phyloP scores from a whole-genome alignment of 2,888 invertebrate genomes.

The Syrphus vitripennis region DNA sequence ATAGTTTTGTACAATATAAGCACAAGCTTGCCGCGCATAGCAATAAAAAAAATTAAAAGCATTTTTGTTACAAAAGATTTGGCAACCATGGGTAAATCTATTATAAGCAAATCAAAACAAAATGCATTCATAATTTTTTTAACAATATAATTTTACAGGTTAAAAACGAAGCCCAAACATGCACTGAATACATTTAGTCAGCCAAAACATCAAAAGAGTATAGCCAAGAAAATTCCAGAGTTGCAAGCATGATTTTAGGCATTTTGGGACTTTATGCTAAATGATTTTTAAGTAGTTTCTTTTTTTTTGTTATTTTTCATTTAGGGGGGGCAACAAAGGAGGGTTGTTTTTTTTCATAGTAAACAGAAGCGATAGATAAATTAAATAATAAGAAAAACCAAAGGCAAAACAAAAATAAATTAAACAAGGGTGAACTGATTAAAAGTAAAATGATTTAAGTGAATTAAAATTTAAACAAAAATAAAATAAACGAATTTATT shows the following conservation, averaged over 20 bases:
- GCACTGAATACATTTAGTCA: constrained; percentile 32
- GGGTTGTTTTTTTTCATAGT: not conserved
- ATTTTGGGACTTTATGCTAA: constrained; percentile 36
- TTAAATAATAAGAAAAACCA: constrained; percentile 36
- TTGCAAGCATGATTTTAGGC: constrained; percentile 48
- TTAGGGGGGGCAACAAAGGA: constrained; percentile 17
- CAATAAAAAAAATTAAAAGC: constrained; percentile 4
- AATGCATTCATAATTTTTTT: constrained; percentile 18
- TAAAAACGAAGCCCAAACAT: constrained; percentile 32
- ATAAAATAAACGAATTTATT: constrained; percentile 14
- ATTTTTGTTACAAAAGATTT: not conserved
- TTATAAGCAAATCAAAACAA: constrained; percentile 37
- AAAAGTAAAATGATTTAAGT: constrained; percentile 50
- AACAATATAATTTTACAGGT: not conserved
- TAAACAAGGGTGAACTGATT: constrained; percentile 66
- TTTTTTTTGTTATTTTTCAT: not conserved
- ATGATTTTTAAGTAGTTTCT: constrained; percentile 30
- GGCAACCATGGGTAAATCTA: not conserved
- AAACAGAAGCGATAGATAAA: constrained; percentile 54
- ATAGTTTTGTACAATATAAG: not conserved
- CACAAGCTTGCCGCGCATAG: constrained; percentile 25
- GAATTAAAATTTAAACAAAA: constrained; percentile 48
- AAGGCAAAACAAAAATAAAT: constrained; percentile 23
- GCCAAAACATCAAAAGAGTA: constrained; percentile 37
- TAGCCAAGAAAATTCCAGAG: constrained; percentile 40